These are phyloP conservation scores for Heterochromis multidens DNA, from an alignment of 2,113 vertebrate species.

Conservation along the genomic window DNA sequence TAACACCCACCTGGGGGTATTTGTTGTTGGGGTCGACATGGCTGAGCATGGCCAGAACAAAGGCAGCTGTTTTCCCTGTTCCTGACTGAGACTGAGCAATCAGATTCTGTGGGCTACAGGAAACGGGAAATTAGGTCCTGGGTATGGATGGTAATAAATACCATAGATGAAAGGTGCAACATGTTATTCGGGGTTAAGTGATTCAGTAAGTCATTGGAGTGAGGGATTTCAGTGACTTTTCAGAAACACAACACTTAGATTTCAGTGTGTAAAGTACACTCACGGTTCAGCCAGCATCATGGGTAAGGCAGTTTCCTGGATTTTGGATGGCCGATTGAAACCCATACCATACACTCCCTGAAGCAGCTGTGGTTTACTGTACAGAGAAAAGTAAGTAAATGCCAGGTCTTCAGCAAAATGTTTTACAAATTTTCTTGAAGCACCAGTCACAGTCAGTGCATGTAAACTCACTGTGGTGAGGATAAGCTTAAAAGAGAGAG, in stretches of 20 bases:
- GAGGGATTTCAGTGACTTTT: neutral
- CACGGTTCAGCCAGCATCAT: conserved; percentile 99
- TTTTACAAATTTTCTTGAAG: neutral
- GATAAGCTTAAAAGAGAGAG: neutral
- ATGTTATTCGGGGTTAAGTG: neutral
- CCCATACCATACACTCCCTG: conserved; percentile 95
- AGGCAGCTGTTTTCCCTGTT: conserved; percentile 96
- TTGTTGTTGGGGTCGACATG: conserved; percentile 87
- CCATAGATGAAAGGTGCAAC: neutral
- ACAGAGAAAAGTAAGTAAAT: neutral
- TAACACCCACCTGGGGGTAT: conserved; percentile 85
- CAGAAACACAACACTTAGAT: neutral
- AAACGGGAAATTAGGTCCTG: neutral
- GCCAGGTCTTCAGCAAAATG: neutral
- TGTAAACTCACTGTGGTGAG: neutral
- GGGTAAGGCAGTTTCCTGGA: conserved; percentile 94
- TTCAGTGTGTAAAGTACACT: conserved; percentile 50
- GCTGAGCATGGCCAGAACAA: conserved; percentile 96
- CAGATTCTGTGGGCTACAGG: conserved; percentile 89
- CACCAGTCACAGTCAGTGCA: neutral
- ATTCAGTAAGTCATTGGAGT: neutral
- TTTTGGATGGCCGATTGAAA: conserved; percentile 96
- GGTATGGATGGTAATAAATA: neutral
- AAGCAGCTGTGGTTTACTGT: conserved; percentile 90
- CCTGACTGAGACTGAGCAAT: conserved; percentile 97